Base-by-base conservation (phyloP, 2,113 vertebrate species). In the Pseudorectes ferrugineus region DNA sequence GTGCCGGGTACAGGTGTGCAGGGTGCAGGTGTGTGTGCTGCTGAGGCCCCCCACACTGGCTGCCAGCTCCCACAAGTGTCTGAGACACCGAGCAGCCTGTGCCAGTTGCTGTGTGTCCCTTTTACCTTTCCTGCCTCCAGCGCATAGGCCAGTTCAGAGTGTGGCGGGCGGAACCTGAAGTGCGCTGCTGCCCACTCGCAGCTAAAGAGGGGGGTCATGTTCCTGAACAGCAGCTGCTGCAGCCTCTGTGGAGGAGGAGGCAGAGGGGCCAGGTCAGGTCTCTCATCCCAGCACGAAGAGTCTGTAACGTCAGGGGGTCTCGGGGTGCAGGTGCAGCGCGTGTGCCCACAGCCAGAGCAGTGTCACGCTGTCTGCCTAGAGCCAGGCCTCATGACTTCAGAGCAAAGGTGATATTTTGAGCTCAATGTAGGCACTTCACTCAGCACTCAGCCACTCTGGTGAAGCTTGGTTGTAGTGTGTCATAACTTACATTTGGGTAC, bases 71-170 rank as follows among this genome's bases (percentile, higher is more conserved):
- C 2, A 1, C 0, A 2, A 0, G 13, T 24, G 49, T 11, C 46
- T 7, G 51, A 17, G 43, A 5, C 15, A 1, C 25, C 4, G 2
- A 14, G 54, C 35, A 72, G 42, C 21, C 0, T 3, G 33, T 35
- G 48, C 18, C 36, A 1, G 22, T 8, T 0, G 11, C 59, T 46
- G 59, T 2, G 3, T 0, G 7, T 11, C 29, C 8, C 14, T 6
- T 90, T 97, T 95, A 99, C 99, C 97, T 97, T 91, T 71, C 97
- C 98, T 4, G 97, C 89, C 92, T 98, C 88, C 96, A 99, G 73
- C 3, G 98, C 97, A 1, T 98, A 99, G 24, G 98, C 96, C 46
- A 98, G 84, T 3, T 97, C 95, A 0, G 98, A 98, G 95, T 73
- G 78, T 0, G 98, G 95, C 21, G 97, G 93, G 5, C 95, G 97